A percentile compares a stretch with the other conserved stretches of the same genome.
phyloP scores from a whole-genome alignment of 1,140 invertebrate genomes.

The Rhagoletis pomonella region DNA sequence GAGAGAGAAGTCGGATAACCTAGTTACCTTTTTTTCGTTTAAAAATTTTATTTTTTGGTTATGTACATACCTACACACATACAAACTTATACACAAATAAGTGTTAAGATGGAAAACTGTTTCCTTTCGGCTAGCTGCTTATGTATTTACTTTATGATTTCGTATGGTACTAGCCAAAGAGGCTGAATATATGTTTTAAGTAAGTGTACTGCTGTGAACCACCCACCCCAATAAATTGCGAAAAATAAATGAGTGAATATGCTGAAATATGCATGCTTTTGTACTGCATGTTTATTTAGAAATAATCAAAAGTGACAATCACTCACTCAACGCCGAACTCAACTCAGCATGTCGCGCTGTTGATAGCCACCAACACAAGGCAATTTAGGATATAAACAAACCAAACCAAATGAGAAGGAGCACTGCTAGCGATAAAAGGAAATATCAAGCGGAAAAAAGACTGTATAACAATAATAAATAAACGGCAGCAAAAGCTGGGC shows the following conservation, averaged over 20 bases:
- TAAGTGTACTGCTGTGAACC: not conserved
- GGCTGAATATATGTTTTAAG: not conserved
- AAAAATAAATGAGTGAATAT: not conserved
- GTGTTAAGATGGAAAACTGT: too few species aligned
- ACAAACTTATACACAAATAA: too few species aligned
- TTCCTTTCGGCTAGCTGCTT: too few species aligned
- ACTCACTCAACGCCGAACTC: constrained; percentile 29
- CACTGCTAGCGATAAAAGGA: not conserved
- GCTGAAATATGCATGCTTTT: not conserved
- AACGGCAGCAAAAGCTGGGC: not conserved
- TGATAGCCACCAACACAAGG: constrained; percentile 11
- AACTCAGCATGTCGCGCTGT: not conserved
- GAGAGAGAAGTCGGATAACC: too few species aligned
- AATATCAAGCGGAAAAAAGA: not conserved
- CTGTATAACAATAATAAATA: not conserved
- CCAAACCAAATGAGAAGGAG: not conserved
- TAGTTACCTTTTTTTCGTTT: too few species aligned
- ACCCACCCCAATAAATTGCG: not conserved
- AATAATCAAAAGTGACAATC: constrained; percentile 47
- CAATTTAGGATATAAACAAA: constrained; percentile 42
- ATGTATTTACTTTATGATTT: constrained; percentile 18
- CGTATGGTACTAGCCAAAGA: not conserved
- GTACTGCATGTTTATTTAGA: constrained; percentile 29
- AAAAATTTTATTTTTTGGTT: too few species aligned
- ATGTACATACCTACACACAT: not conserved